Evolutionary conservation across 2,888 invertebrate genomes (phyloP).

Genomic region (Brenthis daphne): DNA sequence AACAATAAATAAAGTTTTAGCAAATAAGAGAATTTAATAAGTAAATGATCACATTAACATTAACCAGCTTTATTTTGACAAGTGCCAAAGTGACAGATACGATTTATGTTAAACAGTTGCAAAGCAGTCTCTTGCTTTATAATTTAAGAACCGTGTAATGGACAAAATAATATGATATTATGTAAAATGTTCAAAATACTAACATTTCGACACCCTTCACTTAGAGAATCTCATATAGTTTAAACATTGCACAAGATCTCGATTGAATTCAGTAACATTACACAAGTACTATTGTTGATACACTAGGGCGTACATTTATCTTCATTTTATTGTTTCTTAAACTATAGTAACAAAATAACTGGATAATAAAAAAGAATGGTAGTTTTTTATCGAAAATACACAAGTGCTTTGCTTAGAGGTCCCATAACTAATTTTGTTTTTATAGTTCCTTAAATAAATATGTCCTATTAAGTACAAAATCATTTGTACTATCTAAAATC

Average conservation of each 20-base stretch:
- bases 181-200: slow-evolving; percentile 22
- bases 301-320: not conserved
- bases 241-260: slow-evolving; percentile 1
- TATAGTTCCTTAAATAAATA: too few species aligned
- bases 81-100: slow-evolving; percentile 25
- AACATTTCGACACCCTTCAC: slow-evolving; percentile 26
- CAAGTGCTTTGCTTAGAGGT: too few species aligned
- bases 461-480: too few species aligned
- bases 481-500: too few species aligned
- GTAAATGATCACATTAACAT: slow-evolving; percentile 7
- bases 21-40: not conserved
- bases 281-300: slow-evolving; percentile 2
- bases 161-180: slow-evolving; percentile 19
- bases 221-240: slow-evolving; percentile 20
- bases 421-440: too few species aligned
- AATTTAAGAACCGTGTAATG: slow-evolving; percentile 15
- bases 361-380: too few species aligned
- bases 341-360: too few species aligned
- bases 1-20: not conserved
- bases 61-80: slow-evolving; percentile 42
- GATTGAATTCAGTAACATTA: slow-evolving; percentile 5
- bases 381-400: too few species aligned
- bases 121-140: slow-evolving; percentile 9
- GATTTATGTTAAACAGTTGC: slow-evolving; percentile 23
- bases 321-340: too few species aligned